Base-by-base conservation (phyloP, 2,113 vertebrate species). In the Aptenodytes patagonicus region DNA sequence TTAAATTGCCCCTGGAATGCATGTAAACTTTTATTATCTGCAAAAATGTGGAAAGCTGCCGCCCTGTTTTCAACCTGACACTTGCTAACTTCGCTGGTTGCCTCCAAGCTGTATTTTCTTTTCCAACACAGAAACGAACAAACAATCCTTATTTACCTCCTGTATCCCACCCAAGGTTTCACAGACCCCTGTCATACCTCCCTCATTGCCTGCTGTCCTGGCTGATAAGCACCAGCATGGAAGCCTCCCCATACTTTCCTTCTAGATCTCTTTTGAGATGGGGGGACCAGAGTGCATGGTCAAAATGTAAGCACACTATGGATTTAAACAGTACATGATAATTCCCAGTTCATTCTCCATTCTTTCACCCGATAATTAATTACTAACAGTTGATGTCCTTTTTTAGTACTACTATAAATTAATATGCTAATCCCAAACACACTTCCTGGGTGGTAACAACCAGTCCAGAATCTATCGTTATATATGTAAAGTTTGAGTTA, bases 181-280 rank as follows among this genome's bases (percentile, higher is more conserved):
- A 70, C 4, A 84, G 28, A 46, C 2, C 9, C 17, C 29, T 16
- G 11, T 11, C 47, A 40, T 7, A 62, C 7, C 18, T 10, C 22
- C 4, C 15, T 57, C 32, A 8, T 25, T 76, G 34, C 28, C 26
- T 7, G 2, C 28, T 76, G 20, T 47, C 28, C 69, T 25, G 21
- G 25, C 6, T 40, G 44, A 61, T 8, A 1, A 18, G 14, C 13
- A 65, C 25, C 11, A 31, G 29, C 8, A 26, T 0, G 2, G 51
- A 77, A 87, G 8, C 15, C n/a, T 73, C 7, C 11, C n/a, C 31
- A 15, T 34, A 11, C 13, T 25, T 84, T 54, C 16, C 31, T 81
- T 51, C 22, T 17, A 5, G 1, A 28, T 4, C 3, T 7, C 8
- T 65, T 70, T 47, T 42, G 55, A 51, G n/a, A 16, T 21, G 19